Conservation (phyloP, 2,888 invertebrate genomes). For the Caenorhabditis sulstoni region DNA sequence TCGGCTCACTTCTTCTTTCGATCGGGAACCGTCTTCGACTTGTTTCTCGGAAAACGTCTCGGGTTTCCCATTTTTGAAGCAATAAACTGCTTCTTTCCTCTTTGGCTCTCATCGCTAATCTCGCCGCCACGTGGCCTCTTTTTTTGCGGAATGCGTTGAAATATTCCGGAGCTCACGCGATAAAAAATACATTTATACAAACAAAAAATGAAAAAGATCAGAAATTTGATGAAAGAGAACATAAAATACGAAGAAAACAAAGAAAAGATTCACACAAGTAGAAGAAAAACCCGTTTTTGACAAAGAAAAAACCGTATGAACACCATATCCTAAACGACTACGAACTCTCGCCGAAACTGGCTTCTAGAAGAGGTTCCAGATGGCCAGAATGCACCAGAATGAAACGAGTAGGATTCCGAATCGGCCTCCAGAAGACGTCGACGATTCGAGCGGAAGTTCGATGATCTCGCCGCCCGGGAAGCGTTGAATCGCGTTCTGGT, state of each 20-base stretch:
- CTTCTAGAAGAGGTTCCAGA: no score
- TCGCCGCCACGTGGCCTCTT: no score
- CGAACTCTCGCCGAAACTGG: neutral
- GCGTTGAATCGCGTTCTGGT: constrained; percentile 57
- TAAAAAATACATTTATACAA: neutral
- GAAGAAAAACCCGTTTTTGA: constrained; percentile 18
- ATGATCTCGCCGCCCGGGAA: constrained; percentile 69
- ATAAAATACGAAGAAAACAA: neutral
- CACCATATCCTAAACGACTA: neutral
- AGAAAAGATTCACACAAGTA: constrained; percentile 43
- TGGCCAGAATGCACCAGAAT: no score
- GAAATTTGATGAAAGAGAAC: neutral
- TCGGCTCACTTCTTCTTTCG: no score
- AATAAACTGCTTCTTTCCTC: no score
- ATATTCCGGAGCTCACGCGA: no score
- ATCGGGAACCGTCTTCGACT: no score
- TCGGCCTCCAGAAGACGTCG: neutral
- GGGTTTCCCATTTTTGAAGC: no score
- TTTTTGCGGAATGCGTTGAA: no score
- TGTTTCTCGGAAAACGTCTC: no score
- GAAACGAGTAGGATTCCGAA: no score
- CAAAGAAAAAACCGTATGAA: constrained; percentile 6
- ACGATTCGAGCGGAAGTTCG: constrained; percentile 66
- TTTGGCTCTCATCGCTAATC: no score
- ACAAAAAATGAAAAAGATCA: neutral